Evolutionary conservation across 2,797 vertebrate genomes (phyloP).

Genomic region (Rhynchotus rufescens): DNA sequence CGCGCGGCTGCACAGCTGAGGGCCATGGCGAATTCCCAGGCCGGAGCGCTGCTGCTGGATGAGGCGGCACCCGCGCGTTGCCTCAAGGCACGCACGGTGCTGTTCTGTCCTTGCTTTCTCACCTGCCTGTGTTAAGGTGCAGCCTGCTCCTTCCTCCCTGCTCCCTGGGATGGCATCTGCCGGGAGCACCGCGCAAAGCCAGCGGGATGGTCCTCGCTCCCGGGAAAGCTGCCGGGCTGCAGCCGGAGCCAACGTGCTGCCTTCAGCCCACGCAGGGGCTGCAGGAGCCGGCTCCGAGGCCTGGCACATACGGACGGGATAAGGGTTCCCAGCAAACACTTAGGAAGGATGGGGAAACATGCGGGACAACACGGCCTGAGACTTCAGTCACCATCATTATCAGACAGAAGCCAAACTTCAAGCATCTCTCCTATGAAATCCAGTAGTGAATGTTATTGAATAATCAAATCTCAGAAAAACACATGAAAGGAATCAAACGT

Average conservation of each 20-base stretch:
- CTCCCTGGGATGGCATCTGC: background rate
- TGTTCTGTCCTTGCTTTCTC: background rate
- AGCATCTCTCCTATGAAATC: background rate
- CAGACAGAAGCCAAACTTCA: background rate
- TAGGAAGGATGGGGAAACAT: background rate
- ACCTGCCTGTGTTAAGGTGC: slow-evolving; percentile 41
- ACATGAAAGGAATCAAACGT: background rate
- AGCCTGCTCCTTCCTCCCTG: background rate
- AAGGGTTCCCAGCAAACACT: background rate
- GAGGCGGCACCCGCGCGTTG: accelerated
- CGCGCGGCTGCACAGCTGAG: accelerated
- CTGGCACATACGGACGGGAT: background rate
- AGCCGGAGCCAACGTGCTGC: slow-evolving; percentile 38
- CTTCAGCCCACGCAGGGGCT: background rate
- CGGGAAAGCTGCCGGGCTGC: slow-evolving; percentile 43
- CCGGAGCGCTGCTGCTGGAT: background rate
- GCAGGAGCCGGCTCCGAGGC: background rate
- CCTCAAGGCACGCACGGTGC: background rate
- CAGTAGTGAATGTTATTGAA: background rate
- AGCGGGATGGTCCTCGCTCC: slow-evolving; percentile 42
- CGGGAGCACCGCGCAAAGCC: slow-evolving; percentile 19
- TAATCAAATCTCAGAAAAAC: background rate
- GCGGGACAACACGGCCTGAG: background rate
- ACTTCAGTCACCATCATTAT: accelerated
- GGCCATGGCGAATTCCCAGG: accelerated